These are phyloP conservation scores for Procambarus clarkii DNA, from an alignment of 1,140 invertebrate species.

Conservation along the genomic window DNA sequence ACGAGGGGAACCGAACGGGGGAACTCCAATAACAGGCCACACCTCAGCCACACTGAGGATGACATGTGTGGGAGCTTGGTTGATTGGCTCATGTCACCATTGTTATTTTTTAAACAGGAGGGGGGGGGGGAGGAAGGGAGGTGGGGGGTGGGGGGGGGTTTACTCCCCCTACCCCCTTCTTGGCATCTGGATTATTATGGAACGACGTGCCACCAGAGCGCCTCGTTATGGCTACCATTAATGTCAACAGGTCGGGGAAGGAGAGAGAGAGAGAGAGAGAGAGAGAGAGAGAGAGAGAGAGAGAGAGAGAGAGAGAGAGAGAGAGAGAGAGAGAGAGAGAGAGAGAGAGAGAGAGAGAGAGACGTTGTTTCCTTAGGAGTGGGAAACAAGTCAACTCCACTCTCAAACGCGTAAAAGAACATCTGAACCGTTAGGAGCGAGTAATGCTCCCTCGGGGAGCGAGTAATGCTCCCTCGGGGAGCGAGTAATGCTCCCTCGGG, in stretches of 20 bases:
- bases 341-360: slow-evolving; percentile 33
- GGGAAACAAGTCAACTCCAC: too few species aligned
- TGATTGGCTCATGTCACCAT: slow-evolving; percentile 3
- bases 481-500: too few species aligned
- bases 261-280: too few species aligned
- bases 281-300: not conserved
- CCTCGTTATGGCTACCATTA: not conserved
- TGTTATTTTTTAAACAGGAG: not conserved
- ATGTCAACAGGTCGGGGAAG: not conserved
- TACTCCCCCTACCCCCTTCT: too few species aligned
- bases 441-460: too few species aligned
- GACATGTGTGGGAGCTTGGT: not conserved
- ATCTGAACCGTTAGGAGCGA: too few species aligned
- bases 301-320: slow-evolving; percentile 32
- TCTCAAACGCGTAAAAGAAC: too few species aligned
- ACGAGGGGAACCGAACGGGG: too few species aligned
- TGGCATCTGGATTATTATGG: not conserved
- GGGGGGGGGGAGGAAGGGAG: too few species aligned
- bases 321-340: slow-evolving; percentile 33
- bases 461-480: too few species aligned
- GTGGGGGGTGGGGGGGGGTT: too few species aligned
- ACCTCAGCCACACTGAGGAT: not conserved
- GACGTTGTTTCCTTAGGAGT: not conserved
- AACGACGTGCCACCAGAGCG: not conserved
- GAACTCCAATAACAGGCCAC: too few species aligned